Evolutionary conservation across 2,113 vertebrate species (phyloP).

Genomic region (Pipa parva): DNA sequence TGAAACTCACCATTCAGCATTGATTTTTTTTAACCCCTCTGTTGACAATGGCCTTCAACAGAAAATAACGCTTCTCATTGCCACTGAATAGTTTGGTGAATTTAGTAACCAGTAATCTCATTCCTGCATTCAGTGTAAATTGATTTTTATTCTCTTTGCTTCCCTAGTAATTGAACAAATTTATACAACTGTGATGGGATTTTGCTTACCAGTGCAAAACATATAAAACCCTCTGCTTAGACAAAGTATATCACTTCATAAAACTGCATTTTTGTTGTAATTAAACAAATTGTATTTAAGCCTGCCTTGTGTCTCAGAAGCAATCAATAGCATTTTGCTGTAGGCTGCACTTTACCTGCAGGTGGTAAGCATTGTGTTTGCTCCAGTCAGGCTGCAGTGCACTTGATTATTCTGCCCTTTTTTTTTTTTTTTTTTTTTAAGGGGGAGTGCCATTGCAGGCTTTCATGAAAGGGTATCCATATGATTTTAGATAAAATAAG

Average conservation of each 20-base stretch:
- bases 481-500: no score
- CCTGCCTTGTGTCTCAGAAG: conserved; percentile 51
- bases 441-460: conserved; percentile 38
- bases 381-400: conserved; percentile 50
- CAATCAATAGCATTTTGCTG: conserved; percentile 59
- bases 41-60: neutral
- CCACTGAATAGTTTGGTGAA: neutral
- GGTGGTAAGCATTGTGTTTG: conserved; percentile 55
- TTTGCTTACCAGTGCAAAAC: conserved; percentile 59
- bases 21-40: neutral
- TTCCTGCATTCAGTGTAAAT: conserved; percentile 61
- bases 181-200: conserved; percentile 61
- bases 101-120: conserved; percentile 51
- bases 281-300: conserved; percentile 64
- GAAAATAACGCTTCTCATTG: neutral
- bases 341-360: conserved; percentile 62
- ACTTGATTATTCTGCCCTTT: conserved; percentile 41
- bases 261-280: conserved; percentile 64
- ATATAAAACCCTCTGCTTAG: conserved; percentile 55
- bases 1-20: no score
- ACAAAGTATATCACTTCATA: conserved; percentile 57
- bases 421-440: conserved; percentile 37
- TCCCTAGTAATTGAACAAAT: conserved; percentile 65
- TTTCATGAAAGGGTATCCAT: conserved; percentile 20
- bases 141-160: conserved; percentile 57